Conservation (phyloP, 2,888 invertebrate species). For the Thymelicus lineola region DNA sequence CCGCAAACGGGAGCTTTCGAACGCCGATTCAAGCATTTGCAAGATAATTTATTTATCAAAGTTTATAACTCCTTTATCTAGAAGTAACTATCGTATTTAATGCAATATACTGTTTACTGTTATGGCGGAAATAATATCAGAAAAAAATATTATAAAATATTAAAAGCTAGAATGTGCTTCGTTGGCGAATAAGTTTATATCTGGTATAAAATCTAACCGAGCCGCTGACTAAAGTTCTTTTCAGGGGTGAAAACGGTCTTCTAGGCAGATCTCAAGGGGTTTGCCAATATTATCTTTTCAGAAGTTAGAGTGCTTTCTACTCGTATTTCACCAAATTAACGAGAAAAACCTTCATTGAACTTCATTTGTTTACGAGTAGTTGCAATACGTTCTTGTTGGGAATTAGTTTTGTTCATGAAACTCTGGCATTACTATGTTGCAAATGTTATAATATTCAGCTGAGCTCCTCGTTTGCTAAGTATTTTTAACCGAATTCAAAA, state of each 20-base stretch:
- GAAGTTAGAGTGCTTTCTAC: neutral
- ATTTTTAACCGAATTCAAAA: no score
- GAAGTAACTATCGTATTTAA: neutral
- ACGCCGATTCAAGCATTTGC: neutral
- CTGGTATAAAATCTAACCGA: neutral
- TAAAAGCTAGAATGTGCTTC: neutral
- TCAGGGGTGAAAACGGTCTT: constrained; percentile 1
- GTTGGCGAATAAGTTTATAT: neutral
- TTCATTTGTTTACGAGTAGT: neutral
- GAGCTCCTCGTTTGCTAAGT: no score
- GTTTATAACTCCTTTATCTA: constrained; percentile 3
- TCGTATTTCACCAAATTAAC: neutral
- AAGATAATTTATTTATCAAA: neutral
- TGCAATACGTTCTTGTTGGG: no score
- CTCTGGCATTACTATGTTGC: no score
- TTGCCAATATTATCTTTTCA: neutral
- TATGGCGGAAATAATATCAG: no score
- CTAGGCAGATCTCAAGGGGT: neutral
- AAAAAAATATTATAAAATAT: no score
- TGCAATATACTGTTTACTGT: neutral
- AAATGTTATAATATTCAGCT: no score
- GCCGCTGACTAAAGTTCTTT: neutral
- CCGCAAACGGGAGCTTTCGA: neutral
- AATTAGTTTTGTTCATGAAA: no score
- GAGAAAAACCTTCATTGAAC: neutral